Evolutionary conservation across 2,888 invertebrate species (phyloP), one percentile per base, ranked within the genome.

Genomic region (Stictocephala bisonia): DNA sequence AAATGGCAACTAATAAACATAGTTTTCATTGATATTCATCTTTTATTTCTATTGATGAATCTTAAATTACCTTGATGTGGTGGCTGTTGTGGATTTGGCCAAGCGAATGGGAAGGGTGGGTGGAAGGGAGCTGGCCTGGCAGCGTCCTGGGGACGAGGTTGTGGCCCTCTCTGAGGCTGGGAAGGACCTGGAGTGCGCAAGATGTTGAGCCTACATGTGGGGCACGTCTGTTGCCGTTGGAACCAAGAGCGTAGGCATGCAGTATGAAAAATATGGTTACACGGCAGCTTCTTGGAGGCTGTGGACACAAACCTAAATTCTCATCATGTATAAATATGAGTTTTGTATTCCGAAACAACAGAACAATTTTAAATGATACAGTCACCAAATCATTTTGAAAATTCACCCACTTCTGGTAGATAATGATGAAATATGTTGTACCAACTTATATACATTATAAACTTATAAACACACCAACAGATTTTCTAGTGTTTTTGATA

Each of bases 171-270:
- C 31, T 82, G 81, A 3, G 80, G 77, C 68, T 81, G 82, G 29
- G 79, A 79, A 3, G 80, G 80, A 41, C 79, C 80, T 2, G 79
- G 75, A 18, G 79, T 77, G 74, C 87, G 84, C 66, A 91, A 83
- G 68, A 91, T 96, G 85, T 99, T 97, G 77, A 97, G 88, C 13
- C 98, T 90, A 83, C 99, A 99, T 3, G 99, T 99, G 0, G 99
- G 99, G 83, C 99, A 99, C 3, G 99, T 99, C 86, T 99, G 99
- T 84, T 99, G 99, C 7, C 99, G 90, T 86, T 99, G 99, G 86
- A 99, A 99, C 99, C 99, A 99, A 41, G 97, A 96, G 60, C 99
- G 91, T 71, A 99, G 88, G 85, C 99, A 99, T 70, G 95, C 93
- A 53, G 97, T 95, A 85, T 99, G 99, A 88, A 99, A 99, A 81